Base-by-base conservation (phyloP, 2,113 vertebrate genomes). In the Stegastes partitus region DNA sequence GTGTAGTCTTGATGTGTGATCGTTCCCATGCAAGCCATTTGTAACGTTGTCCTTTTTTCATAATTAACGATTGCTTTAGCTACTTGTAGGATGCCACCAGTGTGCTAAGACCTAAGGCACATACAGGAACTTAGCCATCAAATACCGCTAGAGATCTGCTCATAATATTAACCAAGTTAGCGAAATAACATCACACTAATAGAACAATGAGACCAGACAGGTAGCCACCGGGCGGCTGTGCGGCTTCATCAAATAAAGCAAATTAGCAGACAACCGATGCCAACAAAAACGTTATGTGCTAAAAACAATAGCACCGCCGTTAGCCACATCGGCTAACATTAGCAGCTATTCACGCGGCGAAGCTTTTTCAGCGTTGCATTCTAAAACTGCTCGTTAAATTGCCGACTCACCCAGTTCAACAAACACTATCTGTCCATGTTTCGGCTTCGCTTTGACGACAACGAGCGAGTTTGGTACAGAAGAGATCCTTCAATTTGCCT, bases 391-490 rank as follows among this genome's bases (percentile, higher is more conserved):
- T 23, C n/a, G 3, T 23, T 10, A 1, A 11, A 44, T 1, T 8
- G 6, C 1, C 4, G 34, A 76, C 89, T 91, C 62, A 93, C 92
- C 85, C 15, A 18, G 26, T 55, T 28, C 77, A 72, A 69, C 19
- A 50, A 75, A 70, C 78, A 88, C 87, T 91, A 92, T 90, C 87
- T 90, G 11, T 86, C 90, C 91, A 93, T 93, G 50, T 78, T 85
- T 81, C 11, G 19, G 5, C 9, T 16, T 28, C 15, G 18, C 7
- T 12, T 25, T 8, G 22, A 28, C n/a, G 16, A 55, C 15, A 67
- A 45, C 4, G 7, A 23, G 9, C 1, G 3, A 61, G 22, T 55
- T 54, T 53, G 2, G 61, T 0, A 26, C 21, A 56, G 8, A 77
- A 71, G 12, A 21, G 11, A 39, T 4, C 18, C 10, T 31, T 51